These are phyloP conservation scores for Trididemnum miniatum DNA, from an alignment of 23 tunicate genomes.

Conservation along the genomic window DNA sequence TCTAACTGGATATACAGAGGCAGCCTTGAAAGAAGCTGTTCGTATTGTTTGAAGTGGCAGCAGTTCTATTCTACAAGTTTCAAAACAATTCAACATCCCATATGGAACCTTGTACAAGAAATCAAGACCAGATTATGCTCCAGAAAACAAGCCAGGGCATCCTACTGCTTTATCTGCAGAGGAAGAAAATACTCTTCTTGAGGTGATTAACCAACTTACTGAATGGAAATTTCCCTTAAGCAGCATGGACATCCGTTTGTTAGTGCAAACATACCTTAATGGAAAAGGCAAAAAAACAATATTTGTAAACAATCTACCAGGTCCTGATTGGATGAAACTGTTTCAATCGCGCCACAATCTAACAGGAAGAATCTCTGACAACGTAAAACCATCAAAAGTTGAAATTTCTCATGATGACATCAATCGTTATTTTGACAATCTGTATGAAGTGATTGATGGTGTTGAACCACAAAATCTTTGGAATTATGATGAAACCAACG, in stretches of 20 bases:
- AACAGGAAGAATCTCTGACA: slow-evolving; percentile 10
- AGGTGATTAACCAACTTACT: neutral
- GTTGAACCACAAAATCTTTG: slow-evolving; percentile 14
- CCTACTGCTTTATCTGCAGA: slow-evolving; percentile 17
- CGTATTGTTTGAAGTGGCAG: neutral
- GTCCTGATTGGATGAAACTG: slow-evolving; percentile 24
- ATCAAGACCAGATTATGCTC: neutral
- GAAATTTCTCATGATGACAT: slow-evolving; percentile 23
- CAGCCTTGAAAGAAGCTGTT: slow-evolving; percentile 14
- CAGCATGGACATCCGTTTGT: slow-evolving; percentile 9
- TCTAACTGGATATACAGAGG: slow-evolving; percentile 6
- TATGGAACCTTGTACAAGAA: slow-evolving; percentile 16
- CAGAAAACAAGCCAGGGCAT: neutral
- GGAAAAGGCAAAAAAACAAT: slow-evolving; percentile 7
- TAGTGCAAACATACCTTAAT: slow-evolving; percentile 15
- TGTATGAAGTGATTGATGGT: neutral
- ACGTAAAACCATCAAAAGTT: slow-evolving; percentile 16
- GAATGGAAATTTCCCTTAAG: slow-evolving; percentile 48
- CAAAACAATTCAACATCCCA: slow-evolving; percentile 18
- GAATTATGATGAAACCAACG: slow-evolving; percentile 44
- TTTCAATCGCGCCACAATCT: slow-evolving; percentile 22
- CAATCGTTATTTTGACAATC: slow-evolving; percentile 29
- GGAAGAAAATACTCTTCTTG: neutral
- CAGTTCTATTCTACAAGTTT: neutral
- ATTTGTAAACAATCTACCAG: slow-evolving; percentile 30